phyloP scores from a whole-genome alignment of 1,140 invertebrate genomes.

The Atta texana region DNA sequence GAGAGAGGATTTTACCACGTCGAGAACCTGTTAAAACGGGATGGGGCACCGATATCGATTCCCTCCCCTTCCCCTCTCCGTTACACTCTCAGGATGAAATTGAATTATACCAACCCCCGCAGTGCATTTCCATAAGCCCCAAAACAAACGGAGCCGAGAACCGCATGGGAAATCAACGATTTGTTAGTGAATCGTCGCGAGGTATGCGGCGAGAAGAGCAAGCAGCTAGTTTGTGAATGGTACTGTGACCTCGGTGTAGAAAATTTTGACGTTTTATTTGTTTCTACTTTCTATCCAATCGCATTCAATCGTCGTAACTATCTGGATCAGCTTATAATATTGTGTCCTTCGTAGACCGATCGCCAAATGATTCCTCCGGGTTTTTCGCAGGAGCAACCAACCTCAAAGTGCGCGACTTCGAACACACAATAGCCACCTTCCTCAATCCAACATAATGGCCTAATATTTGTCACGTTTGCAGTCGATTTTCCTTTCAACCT shows the following conservation, averaged over 20 bases:
- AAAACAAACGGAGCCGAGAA: conserved; percentile 76
- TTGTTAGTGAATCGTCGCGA: conserved; percentile 75
- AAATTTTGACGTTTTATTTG: conserved; percentile 30
- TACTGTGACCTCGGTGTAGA: conserved; percentile 2
- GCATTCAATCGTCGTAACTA: conserved; percentile 12
- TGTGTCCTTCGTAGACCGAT: neutral
- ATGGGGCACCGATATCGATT: conserved; percentile 57
- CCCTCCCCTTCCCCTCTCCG: too few relatives aligned
- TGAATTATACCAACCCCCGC: conserved; percentile 73
- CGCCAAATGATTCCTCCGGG: neutral
- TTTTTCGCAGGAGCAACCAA: conserved; percentile 17
- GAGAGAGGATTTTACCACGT: conserved; percentile 45
- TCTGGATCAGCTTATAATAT: conserved; percentile 32
- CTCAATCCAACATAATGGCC: conserved; percentile 22
- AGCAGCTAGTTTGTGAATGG: conserved; percentile 56
- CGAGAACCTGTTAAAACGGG: conserved; percentile 32
- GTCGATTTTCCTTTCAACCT: conserved; percentile 28
- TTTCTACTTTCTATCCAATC: neutral
- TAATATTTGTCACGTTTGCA: conserved; percentile 46
- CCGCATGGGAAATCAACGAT: conserved; percentile 79
- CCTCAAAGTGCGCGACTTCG: conserved; percentile 19
- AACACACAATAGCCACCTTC: conserved; percentile 29
- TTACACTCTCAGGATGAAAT: conserved; percentile 69
- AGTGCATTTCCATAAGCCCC: conserved; percentile 77
- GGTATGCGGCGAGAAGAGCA: conserved; percentile 66